Evolutionary conservation across 2,888 invertebrate genomes (phyloP), one percentile per base, ranked within the genome.

Genomic region (Bursaphelenchus okinawaensis): DNA sequence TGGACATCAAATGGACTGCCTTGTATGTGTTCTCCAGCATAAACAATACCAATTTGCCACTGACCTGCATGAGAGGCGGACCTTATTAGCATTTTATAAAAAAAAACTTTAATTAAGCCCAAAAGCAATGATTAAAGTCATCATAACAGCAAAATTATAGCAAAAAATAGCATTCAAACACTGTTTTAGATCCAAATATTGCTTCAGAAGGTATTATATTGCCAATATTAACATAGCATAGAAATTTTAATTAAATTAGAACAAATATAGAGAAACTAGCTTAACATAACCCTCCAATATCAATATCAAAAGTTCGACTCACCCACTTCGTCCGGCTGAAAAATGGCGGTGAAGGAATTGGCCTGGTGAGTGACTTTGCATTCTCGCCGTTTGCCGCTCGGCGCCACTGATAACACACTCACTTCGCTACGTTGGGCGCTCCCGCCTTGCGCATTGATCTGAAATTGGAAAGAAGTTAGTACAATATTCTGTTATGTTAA

Each of bases 1-100:
- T 92, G 90, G 83, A 96, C 93, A 0, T 91, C 91, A 84, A 94
- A 96, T 0, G 98, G 98, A 20, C 93, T 93, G 64, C 95, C 95
- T 87, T 90, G 86, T 76, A 98, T 94, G 83, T 95, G 93, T 78
- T 92, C 90, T 29, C 92, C 92, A 83, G 94, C 93, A 84, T 95
- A 95, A 29, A 91, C 89, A 71, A 96, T 93, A 71, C 91, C 91
- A 64, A 98, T 93, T 77, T 91, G 89, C 95, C 95, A 96, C 80
- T 92, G 91, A 65, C 87, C 86, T 86, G 75, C 52, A 29, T 52
- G 20, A 1, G 26, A 54, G 19, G 16, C 27, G 23, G 22, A 57
- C 28, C 31, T 12, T 20, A 57, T 12, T n/a, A 24, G 24, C 20
- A 20, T 20, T 57, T 20, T 54, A 16, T 56, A 59, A n/a, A 62